phyloP scores from a whole-genome alignment of 1,140 invertebrate genomes.

The Ceratina australensis region DNA sequence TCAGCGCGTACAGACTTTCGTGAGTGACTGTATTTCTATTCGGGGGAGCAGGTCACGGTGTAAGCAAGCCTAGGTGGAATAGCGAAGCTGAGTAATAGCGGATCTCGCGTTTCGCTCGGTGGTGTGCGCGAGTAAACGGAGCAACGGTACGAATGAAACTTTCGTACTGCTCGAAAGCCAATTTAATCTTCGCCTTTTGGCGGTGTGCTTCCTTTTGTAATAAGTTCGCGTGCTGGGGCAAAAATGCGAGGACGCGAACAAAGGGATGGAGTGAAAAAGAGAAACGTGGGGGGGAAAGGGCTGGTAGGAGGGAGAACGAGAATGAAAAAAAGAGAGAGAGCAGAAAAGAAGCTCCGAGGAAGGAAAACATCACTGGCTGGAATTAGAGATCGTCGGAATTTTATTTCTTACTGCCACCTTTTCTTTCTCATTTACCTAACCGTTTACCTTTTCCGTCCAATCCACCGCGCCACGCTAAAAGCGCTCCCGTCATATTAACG shows the following conservation, averaged over 20 bases:
- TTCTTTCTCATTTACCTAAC: slow-evolving; percentile 17
- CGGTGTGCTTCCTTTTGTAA: slow-evolving; percentile 57
- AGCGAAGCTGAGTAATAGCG: slow-evolving; percentile 45
- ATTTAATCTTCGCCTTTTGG: slow-evolving; percentile 63
- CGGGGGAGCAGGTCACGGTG: background rate
- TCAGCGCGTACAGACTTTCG: no score
- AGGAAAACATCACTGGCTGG: slow-evolving; percentile 2
- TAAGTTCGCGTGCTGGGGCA: slow-evolving; percentile 49
- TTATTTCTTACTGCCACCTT: background rate
- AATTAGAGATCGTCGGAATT: slow-evolving; percentile 30
- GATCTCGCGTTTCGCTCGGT: slow-evolving; percentile 33
- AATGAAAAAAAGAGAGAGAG: background rate
- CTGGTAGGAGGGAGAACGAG: background rate
- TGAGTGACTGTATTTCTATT: background rate
- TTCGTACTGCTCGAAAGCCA: slow-evolving; percentile 53
- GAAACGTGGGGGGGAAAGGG: background rate
- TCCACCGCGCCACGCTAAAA: background rate
- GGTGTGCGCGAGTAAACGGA: slow-evolving; percentile 34
- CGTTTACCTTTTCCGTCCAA: background rate
- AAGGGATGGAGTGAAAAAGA: background rate
- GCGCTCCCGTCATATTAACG: slow-evolving; percentile 26
- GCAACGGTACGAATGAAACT: slow-evolving; percentile 49
- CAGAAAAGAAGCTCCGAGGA: background rate
- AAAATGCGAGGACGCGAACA: slow-evolving; percentile 39
- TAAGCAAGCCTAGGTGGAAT: slow-evolving; percentile 8